Evolutionary conservation across 1,140 invertebrate genomes (phyloP), one percentile per base, ranked within the genome.

Genomic region (Hyles vespertilio): DNA sequence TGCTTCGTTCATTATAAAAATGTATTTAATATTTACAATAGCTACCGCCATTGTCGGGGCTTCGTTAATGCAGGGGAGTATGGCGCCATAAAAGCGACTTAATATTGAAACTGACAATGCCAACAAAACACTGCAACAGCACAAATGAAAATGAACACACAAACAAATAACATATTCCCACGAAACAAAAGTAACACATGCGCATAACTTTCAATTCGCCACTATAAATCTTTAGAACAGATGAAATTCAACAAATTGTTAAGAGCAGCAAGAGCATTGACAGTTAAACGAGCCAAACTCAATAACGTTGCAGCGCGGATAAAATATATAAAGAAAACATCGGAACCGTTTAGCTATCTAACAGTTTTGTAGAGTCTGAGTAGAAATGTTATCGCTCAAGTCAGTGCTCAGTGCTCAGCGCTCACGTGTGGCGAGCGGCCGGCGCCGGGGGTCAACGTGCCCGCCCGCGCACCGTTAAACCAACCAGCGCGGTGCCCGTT

Each of bases 221-320:
- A 47, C 45, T 56, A 61, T 70, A 69, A 67, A 69, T 65, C 60
- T 63, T 48, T 44, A 55, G 32, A 49, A 54, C 53, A 52, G 59
- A 61, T 50, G 63, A n/a, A 66, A 65, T 70, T 70, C 53, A 34
- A 65, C 63, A 60, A 60, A 60, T 60, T 59, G 66, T 51, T 65
- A 61, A 66, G 56, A 55, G 50, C 61, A 59, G 43, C 60, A 56
- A 49, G 65, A 61, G 51, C 64, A 64, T 56, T 64, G 72, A 67
- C 69, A 67, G 55, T 59, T 58, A 11, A 59, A 51, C 60, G 36
- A 49, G 47, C 49, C 59, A 63, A 72, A 72, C 63, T 72, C 63
- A 72, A 74, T 74, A 69, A 65, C 49, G 48, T 48, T 43, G 32
- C 34, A 50, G 56, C 32, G 48, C 8, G 40, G 48, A 58, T 51